Percentiles rank a stretch among this genome's conserved stretches.
These are phyloP conservation scores for Aix galericulata DNA, from an alignment of 2,113 vertebrate species.

Conservation along the genomic window DNA sequence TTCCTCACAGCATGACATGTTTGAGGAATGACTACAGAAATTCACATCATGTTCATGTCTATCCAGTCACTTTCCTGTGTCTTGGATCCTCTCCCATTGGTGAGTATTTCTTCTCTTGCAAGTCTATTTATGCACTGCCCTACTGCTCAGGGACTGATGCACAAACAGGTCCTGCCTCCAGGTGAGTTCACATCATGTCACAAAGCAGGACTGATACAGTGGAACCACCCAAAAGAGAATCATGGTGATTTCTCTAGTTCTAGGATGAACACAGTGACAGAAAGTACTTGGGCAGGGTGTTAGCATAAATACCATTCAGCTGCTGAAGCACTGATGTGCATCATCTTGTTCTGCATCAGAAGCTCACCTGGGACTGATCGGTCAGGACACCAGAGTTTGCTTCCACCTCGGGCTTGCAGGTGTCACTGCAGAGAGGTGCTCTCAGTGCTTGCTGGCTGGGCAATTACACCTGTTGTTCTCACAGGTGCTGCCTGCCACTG, in stretches of 20 bases:
- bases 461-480: neutral
- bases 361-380: neutral
- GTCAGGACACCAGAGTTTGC: neutral
- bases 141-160: neutral
- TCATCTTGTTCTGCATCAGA: neutral
- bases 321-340: neutral
- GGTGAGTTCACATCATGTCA: neutral
- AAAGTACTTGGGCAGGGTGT: neutral
- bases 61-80: neutral
- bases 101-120: neutral
- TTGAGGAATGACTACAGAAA: neutral
- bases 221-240: neutral
- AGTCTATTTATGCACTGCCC: neutral
- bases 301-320: neutral
- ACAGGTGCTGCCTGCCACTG: rapidly evolving
- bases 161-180: neutral
- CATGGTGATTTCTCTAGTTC: neutral
- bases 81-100: neutral
- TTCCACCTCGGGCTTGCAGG: neutral
- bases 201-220: neutral
- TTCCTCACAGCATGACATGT: neutral
- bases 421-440: neutral
- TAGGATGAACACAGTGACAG: neutral
- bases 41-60: neutral
- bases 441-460: neutral